Evolutionary conservation across 1,140 invertebrate genomes (phyloP), one percentile per base, ranked within the genome.

Genomic region (Diabrotica virgifera): DNA sequence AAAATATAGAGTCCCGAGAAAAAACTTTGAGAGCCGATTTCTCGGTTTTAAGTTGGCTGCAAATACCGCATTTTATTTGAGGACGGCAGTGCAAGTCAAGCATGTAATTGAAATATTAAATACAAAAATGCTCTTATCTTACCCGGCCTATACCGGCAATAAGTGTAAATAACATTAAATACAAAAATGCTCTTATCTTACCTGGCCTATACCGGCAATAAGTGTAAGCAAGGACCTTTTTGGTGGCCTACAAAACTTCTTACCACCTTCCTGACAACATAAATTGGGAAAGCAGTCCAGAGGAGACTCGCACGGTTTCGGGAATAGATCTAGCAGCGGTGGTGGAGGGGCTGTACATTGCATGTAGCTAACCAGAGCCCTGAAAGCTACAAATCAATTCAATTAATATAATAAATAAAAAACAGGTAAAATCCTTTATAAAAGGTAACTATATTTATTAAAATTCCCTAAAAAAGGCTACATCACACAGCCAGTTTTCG

Each of bases 221-320:
- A 89, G 76, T 5, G 85, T 80, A 40, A 89, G 77, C 2, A 90
- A 70, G 2, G 87, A 89, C 70, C 85, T 83, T 72, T 86, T 87
- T 37, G 89, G 86, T 5, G 89, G 88, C 46, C 89, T 81, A 69
- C 89, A 90, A 62, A 86, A 82, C 68, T 86, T 86, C 63, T 84
- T 84, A 3, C 85, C 86, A 38, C 69, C 69, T 77, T 90, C 89
- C 71, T 89, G 88, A 59, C 89, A 90, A 75, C 89, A 90, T 46
- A 90, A 79, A 76, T 89, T 90, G 2, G 89, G 89, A 73, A 90
- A 89, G 77, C 89, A 90, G 75, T 90, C 88, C 7, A 89, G 77
- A 10, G 84, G 85, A 5, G 83, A 85, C 62, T 83, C 84, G 72
- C 89, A 90, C 9, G 82, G 75, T 70, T 86, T 84, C 5, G 88